Percentiles rank a stretch among this genome's conserved stretches.
Evolutionary conservation across 2,113 vertebrate genomes (phyloP).

Genomic region (Piprites chloris): DNA sequence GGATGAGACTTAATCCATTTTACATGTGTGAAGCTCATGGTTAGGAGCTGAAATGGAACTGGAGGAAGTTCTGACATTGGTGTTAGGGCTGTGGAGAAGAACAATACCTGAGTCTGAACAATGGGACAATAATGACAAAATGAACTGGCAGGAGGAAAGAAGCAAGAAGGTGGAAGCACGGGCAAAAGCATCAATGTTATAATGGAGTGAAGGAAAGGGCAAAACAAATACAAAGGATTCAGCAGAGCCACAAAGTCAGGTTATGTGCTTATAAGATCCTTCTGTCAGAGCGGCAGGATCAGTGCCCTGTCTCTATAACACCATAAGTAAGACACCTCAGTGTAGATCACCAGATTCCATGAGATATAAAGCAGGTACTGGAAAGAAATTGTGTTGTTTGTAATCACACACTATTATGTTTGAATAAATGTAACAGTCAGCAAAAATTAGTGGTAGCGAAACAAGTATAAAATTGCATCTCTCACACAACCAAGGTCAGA

Average conservation of each 20-base stretch:
- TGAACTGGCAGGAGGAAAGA: background rate
- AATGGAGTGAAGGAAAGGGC: background rate
- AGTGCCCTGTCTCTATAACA: background rate
- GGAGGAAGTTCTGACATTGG: background rate
- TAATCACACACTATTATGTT: background rate
- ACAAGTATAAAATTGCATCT: background rate
- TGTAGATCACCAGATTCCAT: background rate
- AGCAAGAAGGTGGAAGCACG: background rate
- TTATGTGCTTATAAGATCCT: background rate
- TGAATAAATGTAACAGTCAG: background rate
- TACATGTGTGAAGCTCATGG: background rate
- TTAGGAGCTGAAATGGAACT: background rate
- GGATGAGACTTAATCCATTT: background rate
- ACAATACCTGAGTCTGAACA: background rate
- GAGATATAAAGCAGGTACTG: background rate
- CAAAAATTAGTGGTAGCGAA: background rate
- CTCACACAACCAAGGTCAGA: accelerated
- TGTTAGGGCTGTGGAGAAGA: background rate
- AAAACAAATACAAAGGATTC: background rate
- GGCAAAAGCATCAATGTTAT: background rate
- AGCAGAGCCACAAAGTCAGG: background rate
- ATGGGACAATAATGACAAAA: background rate
- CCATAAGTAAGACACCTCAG: background rate
- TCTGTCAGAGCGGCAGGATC: background rate
- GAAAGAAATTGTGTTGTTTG: background rate